Evolutionary conservation across 2,888 invertebrate genomes (phyloP), one percentile per base, ranked within the genome.

Genomic region (Drosophila anomelani): DNA sequence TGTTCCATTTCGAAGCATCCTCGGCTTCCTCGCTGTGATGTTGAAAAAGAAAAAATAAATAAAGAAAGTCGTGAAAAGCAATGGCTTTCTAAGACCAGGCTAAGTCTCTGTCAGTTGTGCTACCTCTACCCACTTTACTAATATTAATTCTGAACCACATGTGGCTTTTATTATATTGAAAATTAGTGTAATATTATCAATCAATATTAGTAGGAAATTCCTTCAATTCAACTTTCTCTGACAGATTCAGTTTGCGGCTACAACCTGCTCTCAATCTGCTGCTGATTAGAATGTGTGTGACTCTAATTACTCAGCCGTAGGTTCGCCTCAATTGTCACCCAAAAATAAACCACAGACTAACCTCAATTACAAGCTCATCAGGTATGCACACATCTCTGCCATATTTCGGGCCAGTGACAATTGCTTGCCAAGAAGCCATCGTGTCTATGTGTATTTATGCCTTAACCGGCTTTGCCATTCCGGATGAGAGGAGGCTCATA

Each of bases 1-100:
- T 94, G 69, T 94, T 94, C 96, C 96, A 96, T 66, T 94, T 94
- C 68, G 94, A 94, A 55, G 93, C 93, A 62, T 95, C 94, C 89
- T 95, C 95, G 58, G 85, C 82, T 58, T 91, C 88, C 38, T 90
- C 90, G 70, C 90, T 92, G 32, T n/a, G 20, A 46, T 36, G 76
- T 92, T 29, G 29, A 57, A 38, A 61, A 47, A 64, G 46, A 34
- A 29, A 29, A 54, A 78, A 74, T 64, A 73, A 79, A 77, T 72
- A 76, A 76, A 70, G 53, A 67, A 43, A 51, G 38, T 64, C 59
- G 66, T 88, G 74, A 86, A 86, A 75, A 39, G 47, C 10, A 74
- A 73, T 68, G 64, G 32, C 23, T 13, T 29, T 4, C 17, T 13
- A 20, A 7, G 1, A 10, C 36, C 4, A 23, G 15, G 23, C 20